Percentiles rank a stretch among this genome's conserved stretches.
Evolutionary conservation across 1,140 invertebrate genomes (phyloP).

Genomic region (Plutomurus gul): DNA sequence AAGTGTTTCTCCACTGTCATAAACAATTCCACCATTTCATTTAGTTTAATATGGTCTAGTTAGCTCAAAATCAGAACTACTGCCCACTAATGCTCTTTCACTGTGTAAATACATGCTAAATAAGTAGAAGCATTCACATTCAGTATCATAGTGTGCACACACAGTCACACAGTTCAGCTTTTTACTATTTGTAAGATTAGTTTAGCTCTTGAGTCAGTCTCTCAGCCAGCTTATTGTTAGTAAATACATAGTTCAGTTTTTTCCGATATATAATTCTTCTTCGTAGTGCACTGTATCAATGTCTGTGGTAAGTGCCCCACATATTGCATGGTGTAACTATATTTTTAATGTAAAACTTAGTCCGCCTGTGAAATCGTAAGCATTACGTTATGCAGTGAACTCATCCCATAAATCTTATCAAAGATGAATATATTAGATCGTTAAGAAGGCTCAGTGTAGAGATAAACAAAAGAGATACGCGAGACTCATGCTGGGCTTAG

Average conservation of each 20-base stretch:
- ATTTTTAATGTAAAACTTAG: background rate
- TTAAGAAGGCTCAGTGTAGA: slow-evolving; percentile 6
- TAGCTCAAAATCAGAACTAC: background rate
- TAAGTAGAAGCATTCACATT: background rate
- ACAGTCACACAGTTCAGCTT: no score
- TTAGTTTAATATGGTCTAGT: background rate
- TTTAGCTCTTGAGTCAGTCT: no score
- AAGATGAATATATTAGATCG: slow-evolving; percentile 28
- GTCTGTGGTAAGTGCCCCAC: no score
- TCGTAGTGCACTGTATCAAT: no score
- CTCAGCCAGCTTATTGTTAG: no score
- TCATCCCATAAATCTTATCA: slow-evolving; percentile 8
- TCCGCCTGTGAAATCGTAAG: background rate
- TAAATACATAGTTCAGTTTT: no score
- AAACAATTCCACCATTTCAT: slow-evolving; percentile 14
- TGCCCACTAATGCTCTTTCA: background rate
- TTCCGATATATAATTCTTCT: no score
- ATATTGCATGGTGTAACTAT: no score
- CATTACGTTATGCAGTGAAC: background rate
- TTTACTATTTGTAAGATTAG: no score
- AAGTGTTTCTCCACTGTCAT: background rate
- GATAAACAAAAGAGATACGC: slow-evolving; percentile 25
- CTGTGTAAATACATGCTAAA: background rate
- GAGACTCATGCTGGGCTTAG: slow-evolving; percentile 10
- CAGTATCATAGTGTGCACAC: no score